These are phyloP conservation scores for Hartigia nigra DNA, from an alignment of 2,888 invertebrate species.

Conservation along the genomic window DNA sequence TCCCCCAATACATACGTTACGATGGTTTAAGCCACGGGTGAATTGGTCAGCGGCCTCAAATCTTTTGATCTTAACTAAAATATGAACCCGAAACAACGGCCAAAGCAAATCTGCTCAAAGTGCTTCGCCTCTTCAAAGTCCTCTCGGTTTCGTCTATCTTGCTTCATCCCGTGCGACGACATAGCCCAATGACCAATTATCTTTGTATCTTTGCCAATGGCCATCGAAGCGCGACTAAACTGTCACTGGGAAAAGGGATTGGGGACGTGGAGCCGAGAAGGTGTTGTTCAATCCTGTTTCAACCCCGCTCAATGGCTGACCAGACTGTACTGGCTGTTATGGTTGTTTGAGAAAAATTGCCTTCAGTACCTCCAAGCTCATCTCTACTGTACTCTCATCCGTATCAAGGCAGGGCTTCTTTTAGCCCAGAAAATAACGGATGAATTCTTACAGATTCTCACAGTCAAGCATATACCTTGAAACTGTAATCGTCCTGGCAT, in stretches of 20 bases:
- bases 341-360: conserved; percentile 1
- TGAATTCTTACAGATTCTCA: neutral
- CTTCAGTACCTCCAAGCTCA: neutral
- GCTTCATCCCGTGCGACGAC: conserved; percentile 46
- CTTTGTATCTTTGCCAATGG: conserved; percentile 64
- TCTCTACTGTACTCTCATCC: neutral
- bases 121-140: conserved; percentile 32
- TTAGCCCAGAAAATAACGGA: neutral
- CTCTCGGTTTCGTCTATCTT: conserved; percentile 48
- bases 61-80: conserved; percentile 65
- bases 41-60: conserved; percentile 54
- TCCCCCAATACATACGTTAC: conserved; percentile 18
- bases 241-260: conserved; percentile 57
- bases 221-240: conserved; percentile 58
- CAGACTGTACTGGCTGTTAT: neutral
- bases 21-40: conserved; percentile 58
- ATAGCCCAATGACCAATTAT: conserved; percentile 65
- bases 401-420: neutral
- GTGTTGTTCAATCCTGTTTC: neutral
- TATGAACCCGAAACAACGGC: conserved; percentile 63
- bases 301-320: neutral
- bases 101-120: conserved; percentile 64
- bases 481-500: neutral
- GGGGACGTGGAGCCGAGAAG: conserved; percentile 17
- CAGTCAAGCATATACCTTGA: neutral